A percentile compares a stretch with the other conserved stretches of the same genome.
These are phyloP conservation scores for Octopus bimaculoides DNA, from an alignment of 1,140 invertebrate species.

Conservation along the genomic window DNA sequence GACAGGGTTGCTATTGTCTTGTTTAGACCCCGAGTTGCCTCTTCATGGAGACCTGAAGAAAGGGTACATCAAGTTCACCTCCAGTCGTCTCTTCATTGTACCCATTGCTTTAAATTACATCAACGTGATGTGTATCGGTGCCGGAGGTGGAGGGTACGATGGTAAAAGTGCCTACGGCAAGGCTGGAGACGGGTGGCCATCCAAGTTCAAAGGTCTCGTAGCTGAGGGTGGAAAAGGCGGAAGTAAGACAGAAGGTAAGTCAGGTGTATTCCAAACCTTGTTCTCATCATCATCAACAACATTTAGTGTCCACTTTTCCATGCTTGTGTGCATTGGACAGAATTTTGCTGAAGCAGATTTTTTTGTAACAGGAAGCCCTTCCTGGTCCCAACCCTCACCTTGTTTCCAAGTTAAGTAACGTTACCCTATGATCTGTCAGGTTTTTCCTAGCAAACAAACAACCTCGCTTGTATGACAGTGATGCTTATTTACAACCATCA, in stretches of 20 bases:
- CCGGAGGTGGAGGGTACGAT: constrained; percentile 24
- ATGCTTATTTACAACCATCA: too few relatives aligned
- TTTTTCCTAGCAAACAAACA: too few relatives aligned
- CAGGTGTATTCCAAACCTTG: not conserved
- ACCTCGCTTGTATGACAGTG: too few relatives aligned
- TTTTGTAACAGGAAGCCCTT: too few relatives aligned
- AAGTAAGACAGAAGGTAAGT: not conserved
- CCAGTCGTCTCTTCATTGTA: constrained; percentile 15
- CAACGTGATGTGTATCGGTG: constrained; percentile 26
- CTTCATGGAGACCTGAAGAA: not conserved
- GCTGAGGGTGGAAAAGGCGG: constrained; percentile 9
- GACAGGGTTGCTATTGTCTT: not conserved
- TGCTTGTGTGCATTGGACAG: too few relatives aligned
- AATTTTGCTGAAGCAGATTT: too few relatives aligned
- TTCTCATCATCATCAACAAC: too few relatives aligned
- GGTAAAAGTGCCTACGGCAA: not conserved
- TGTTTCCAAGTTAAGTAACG: too few relatives aligned
- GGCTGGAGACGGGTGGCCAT: not conserved
- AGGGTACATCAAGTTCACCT: not conserved
- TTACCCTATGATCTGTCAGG: too few relatives aligned
- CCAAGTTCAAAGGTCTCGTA: not conserved
- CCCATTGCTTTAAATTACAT: constrained; percentile 15
- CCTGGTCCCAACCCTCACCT: too few relatives aligned
- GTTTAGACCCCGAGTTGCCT: not conserved
- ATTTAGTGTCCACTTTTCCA: too few relatives aligned